Evolutionary conservation across 1,140 invertebrate species (phyloP), one percentile per base, ranked within the genome.

Genomic region (Diorhabda elongata): DNA sequence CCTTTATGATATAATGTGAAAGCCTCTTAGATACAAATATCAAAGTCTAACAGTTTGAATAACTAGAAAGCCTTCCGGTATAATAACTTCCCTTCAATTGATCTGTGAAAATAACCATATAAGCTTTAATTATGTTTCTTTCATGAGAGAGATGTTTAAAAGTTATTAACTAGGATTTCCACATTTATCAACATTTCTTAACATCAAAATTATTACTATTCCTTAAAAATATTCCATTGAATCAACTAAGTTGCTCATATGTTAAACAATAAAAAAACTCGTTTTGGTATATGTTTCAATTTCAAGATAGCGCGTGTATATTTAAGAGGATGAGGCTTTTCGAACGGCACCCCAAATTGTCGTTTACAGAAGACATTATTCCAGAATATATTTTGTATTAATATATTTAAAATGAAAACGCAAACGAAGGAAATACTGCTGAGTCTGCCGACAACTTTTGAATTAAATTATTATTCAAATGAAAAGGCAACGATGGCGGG

Each of bases 391-490:
- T 72, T 73, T 64, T 69, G 71, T 68, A 75, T 75, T 74, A 74
- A 75, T 70, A 75, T 74, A 74, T 74, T 75, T 74, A 75, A 75
- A 75, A 75, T 75, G 74, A 70, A 73, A 74, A 70, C 69, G 73
- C 75, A 75, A 76, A 71, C 70, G 73, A 68, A 72, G 68, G 64
- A 69, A 72, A 73, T 73, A 76, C 67, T 73, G 70, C 69, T 58
- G 71, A 68, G 59, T 69, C 71, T 66, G 70, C 69, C 71, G 69
- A 73, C 73, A 76, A 75, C 71, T 76, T 75, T 75, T 67, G 69
- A 76, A 76, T 76, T 75, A 73, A 76, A 76, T 76, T 76, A 76
- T 75, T 75, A 75, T 75, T 75, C 72, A 75, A 76, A 76, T 75
- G 71, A 73, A 75, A 74, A 70, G 68, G 64, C 61, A 43, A 69